A percentile compares a stretch with the other conserved stretches of the same genome.
These are phyloP conservation scores for Melikaiella ostensackeni DNA, from an alignment of 2,888 invertebrate species.

Conservation along the genomic window DNA sequence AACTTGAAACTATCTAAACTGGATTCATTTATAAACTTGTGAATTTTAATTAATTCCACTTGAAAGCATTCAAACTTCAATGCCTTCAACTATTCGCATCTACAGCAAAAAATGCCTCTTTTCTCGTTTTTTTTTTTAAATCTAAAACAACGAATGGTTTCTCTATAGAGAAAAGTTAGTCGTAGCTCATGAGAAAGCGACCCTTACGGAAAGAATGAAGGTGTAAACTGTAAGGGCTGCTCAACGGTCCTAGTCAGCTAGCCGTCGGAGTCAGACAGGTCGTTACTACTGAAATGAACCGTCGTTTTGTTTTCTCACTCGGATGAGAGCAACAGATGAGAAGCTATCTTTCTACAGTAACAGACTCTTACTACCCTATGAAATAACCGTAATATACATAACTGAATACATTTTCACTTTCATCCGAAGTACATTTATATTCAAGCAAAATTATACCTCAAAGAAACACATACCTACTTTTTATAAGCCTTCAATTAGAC, in stretches of 20 bases:
- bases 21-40: no score
- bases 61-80: no score
- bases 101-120: background rate
- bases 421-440: no score
- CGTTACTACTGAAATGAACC: slow-evolving; percentile 34
- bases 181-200: background rate
- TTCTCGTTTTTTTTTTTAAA: background rate
- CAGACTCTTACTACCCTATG: background rate
- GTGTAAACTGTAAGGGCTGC: slow-evolving; percentile 10
- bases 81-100: no score
- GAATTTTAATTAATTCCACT: no score
- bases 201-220: slow-evolving; percentile 13
- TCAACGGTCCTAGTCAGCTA: background rate
- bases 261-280: slow-evolving; percentile 24
- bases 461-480: no score
- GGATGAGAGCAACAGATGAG: slow-evolving; percentile 10
- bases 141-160: background rate
- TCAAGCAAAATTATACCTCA: no score
- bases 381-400: no score
- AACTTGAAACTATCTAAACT: no score
- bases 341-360: background rate
- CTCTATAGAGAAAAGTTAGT: background rate
- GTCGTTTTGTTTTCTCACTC: slow-evolving; percentile 26
- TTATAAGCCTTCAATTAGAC: no score
- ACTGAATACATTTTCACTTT: no score